Evolutionary conservation across 2,797 vertebrate genomes (phyloP).

Genomic region (Helostoma temminkii): DNA sequence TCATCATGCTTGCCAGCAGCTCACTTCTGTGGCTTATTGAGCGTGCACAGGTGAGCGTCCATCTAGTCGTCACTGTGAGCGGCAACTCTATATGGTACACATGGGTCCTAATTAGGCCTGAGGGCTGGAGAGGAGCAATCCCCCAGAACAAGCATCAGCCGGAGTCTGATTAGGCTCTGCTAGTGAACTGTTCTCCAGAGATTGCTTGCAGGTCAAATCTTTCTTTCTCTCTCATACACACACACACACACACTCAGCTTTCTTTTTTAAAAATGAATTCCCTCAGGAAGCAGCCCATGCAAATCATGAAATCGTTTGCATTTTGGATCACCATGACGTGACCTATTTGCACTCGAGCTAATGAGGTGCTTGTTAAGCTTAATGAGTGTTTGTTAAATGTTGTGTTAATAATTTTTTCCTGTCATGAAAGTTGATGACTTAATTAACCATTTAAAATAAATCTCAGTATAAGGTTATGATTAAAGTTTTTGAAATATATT

Average conservation of each 20-base stretch:
- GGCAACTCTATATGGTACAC: slow-evolving; percentile 70
- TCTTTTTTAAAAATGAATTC: slow-evolving; percentile 67
- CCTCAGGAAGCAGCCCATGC: slow-evolving; percentile 60
- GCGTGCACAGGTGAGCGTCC: slow-evolving; percentile 71
- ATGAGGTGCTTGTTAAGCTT: slow-evolving; percentile 69
- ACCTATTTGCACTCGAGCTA: slow-evolving; percentile 71
- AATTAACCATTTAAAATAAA: slow-evolving; percentile 23
- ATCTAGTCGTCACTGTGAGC: slow-evolving; percentile 53
- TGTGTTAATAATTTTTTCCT: slow-evolving; percentile 24
- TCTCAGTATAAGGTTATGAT: neutral
- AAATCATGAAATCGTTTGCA: slow-evolving; percentile 65
- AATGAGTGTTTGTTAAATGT: slow-evolving; percentile 67
- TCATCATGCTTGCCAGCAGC: slow-evolving; percentile 65
- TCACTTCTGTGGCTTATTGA: slow-evolving; percentile 66
- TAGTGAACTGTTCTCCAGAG: slow-evolving; percentile 74
- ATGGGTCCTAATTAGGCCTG: slow-evolving; percentile 83
- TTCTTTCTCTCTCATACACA: slow-evolving; percentile 24
- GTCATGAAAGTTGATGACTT: slow-evolving; percentile 26
- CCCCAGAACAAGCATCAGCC: slow-evolving; percentile 74
- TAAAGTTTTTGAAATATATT: slow-evolving; percentile 9
- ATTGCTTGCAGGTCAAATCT: slow-evolving; percentile 78
- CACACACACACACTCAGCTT: slow-evolving; percentile 38
- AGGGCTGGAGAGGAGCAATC: slow-evolving; percentile 76
- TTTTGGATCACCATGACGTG: slow-evolving; percentile 48
- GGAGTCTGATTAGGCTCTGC: slow-evolving; percentile 77